A percentile compares a stretch with the other conserved stretches of the same genome.
These are phyloP conservation scores for Dascillus cervinus DNA, from an alignment of 2,888 invertebrate genomes.

Conservation along the genomic window DNA sequence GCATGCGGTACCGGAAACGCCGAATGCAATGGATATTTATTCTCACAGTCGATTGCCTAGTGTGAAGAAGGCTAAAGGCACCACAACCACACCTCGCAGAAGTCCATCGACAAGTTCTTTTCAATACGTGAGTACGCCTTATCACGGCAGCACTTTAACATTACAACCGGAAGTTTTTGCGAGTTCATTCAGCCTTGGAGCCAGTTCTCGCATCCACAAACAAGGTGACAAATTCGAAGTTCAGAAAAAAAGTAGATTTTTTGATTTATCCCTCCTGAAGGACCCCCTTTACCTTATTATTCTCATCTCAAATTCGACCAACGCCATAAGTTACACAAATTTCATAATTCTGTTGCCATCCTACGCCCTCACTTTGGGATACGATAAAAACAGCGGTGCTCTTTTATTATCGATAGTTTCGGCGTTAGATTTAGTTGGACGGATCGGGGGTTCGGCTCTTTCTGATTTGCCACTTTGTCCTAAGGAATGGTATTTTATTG, in stretches of 20 bases:
- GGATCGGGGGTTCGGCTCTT: slow-evolving; percentile 78
- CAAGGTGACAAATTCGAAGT: slow-evolving; percentile 28
- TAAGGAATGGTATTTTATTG: slow-evolving; percentile 75
- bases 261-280: slow-evolving; percentile 63
- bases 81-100: slow-evolving; percentile 54
- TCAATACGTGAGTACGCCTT: slow-evolving; percentile 77
- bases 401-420: slow-evolving; percentile 74
- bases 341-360: slow-evolving; percentile 75
- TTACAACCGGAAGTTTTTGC: slow-evolving; percentile 71
- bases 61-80: slow-evolving; percentile 25
- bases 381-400: slow-evolving; percentile 63
- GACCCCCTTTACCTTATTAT: slow-evolving; percentile 78
- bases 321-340: slow-evolving; percentile 81
- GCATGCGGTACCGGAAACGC: slow-evolving; percentile 60
- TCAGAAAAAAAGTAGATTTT: slow-evolving; percentile 54
- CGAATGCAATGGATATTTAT: slow-evolving; percentile 29
- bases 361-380: slow-evolving; percentile 63
- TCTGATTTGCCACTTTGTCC: slow-evolving; percentile 71
- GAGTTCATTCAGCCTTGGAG: slow-evolving; percentile 68
- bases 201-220: slow-evolving; percentile 36
- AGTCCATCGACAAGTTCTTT: slow-evolving; percentile 77
- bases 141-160: slow-evolving; percentile 76
- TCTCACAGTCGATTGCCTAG: slow-evolving; percentile 29
- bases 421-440: slow-evolving; percentile 69
- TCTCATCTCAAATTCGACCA: slow-evolving; percentile 75